phyloP scores from a whole-genome alignment of 2,888 invertebrate species.

The Polydrusus cervinus region DNA sequence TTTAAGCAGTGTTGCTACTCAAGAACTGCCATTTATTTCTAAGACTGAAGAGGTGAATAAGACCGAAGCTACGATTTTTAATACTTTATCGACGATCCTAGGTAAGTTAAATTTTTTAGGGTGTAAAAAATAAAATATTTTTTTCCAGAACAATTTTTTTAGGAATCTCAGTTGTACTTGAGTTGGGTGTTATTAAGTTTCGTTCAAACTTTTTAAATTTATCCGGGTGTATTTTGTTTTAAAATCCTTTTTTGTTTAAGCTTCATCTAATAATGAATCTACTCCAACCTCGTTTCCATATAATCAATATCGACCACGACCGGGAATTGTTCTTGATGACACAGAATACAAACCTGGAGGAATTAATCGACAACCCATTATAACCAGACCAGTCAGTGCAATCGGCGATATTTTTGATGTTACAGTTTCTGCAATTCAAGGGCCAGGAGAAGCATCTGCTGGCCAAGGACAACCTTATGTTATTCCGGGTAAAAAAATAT shows the following conservation, averaged over 20 bases:
- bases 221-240: no score
- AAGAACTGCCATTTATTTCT: constrained; percentile 65
- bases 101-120: not conserved
- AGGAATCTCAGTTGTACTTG: no score
- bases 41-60: constrained; percentile 25
- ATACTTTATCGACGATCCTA: constrained; percentile 33
- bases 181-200: no score
- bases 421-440: constrained; percentile 89
- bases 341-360: constrained; percentile 85
- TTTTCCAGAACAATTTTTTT: no score
- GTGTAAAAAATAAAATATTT: no score
- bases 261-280: constrained; percentile 4
- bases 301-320: constrained; percentile 83
- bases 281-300: constrained; percentile 69
- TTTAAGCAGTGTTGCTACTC: constrained; percentile 69
- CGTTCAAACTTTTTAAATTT: no score
- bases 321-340: constrained; percentile 91
- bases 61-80: constrained; percentile 45
- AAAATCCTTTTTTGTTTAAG: no score
- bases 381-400: constrained; percentile 73
- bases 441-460: constrained; percentile 73
- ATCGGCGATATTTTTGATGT: constrained; percentile 89
- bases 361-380: constrained; percentile 65
- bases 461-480: constrained; percentile 73
- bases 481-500: constrained; percentile 71